Conservation (phyloP, 2,797 vertebrate species). For the Telmatherina bonti region DNA sequence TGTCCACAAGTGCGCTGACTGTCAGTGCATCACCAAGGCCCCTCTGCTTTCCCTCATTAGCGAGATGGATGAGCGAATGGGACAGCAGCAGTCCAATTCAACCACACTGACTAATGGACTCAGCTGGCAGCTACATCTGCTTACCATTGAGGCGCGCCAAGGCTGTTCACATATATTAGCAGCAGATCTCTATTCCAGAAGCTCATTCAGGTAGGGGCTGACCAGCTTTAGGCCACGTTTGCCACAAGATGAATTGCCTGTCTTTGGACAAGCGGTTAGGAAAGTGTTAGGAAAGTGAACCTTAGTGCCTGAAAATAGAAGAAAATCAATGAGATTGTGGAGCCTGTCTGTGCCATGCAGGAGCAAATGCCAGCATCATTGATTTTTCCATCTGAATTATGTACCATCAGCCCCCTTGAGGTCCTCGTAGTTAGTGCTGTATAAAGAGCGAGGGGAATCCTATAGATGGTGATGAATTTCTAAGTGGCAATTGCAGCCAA, state of each 20-base stretch:
- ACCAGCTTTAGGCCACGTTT: slow-evolving; percentile 54
- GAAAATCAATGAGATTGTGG: slow-evolving; percentile 71
- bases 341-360: slow-evolving; percentile 52
- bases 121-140: slow-evolving; percentile 78
- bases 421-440: slow-evolving; percentile 63
- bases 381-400: slow-evolving; percentile 77
- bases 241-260: slow-evolving; percentile 61
- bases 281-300: slow-evolving; percentile 66
- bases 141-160: slow-evolving; percentile 63
- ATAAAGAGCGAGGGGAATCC: slow-evolving; percentile 48
- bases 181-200: slow-evolving; percentile 71
- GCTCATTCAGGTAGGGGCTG: slow-evolving; percentile 64
- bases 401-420: slow-evolving; percentile 65
- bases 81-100: slow-evolving; percentile 61
- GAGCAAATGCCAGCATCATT: slow-evolving; percentile 71
- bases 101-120: slow-evolving; percentile 73
- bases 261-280: slow-evolving; percentile 57
- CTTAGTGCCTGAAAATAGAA: slow-evolving; percentile 72
- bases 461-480: slow-evolving; percentile 44
- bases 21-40: slow-evolving; percentile 35
- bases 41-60: slow-evolving; percentile 50
- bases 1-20: slow-evolving; percentile 1
- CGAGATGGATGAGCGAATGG: slow-evolving; percentile 57
- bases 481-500: slow-evolving; percentile 46
- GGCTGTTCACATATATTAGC: slow-evolving; percentile 72